These are phyloP conservation scores for Orius insidiosus DNA, from an alignment of 1,140 invertebrate species.

Conservation along the genomic window DNA sequence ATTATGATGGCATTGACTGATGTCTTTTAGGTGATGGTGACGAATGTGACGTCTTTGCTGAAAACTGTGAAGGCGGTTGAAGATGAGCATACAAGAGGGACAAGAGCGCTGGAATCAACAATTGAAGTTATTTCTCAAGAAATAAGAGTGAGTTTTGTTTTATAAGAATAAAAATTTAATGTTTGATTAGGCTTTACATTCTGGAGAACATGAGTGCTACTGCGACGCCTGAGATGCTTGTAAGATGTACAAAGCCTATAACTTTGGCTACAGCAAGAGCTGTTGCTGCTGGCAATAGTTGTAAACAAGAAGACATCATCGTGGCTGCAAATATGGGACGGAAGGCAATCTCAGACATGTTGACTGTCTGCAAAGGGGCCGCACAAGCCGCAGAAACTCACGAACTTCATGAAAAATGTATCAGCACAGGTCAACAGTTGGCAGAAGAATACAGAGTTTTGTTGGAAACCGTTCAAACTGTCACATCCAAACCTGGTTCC, in stretches of 20 bases:
- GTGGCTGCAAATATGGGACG: slow-evolving; percentile 93
- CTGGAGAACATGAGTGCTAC: slow-evolving; percentile 42
- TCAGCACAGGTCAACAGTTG: slow-evolving; percentile 69
- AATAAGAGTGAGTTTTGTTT: slow-evolving; percentile 49
- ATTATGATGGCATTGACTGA: slow-evolving; percentile 4
- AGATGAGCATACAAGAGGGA: slow-evolving; percentile 96
- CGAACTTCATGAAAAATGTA: slow-evolving; percentile 57
- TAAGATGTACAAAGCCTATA: slow-evolving; percentile 84
- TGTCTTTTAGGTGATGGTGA: slow-evolving; percentile 96
- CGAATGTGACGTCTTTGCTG: slow-evolving; percentile 91
- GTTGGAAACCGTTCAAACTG: slow-evolving; percentile 62
- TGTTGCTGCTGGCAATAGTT: slow-evolving; percentile 83
- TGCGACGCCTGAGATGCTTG: slow-evolving; percentile 77
- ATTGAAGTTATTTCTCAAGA: slow-evolving; percentile 96
- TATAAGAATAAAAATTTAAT: neutral
- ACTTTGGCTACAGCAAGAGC: slow-evolving; percentile 90
- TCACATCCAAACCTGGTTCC: slow-evolving; percentile 36
- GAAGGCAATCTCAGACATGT: slow-evolving; percentile 87
- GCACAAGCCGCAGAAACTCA: slow-evolving; percentile 68
- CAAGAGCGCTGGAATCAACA: slow-evolving; percentile 89
- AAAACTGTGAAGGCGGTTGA: slow-evolving; percentile 99
- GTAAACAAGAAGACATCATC: slow-evolving; percentile 90
- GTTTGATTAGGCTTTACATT: slow-evolving; percentile 51
- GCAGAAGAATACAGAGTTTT: slow-evolving; percentile 76
- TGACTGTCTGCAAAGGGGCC: slow-evolving; percentile 70